Conservation (phyloP, 2,888 invertebrate species). For the Leptothorax acervorum region DNA sequence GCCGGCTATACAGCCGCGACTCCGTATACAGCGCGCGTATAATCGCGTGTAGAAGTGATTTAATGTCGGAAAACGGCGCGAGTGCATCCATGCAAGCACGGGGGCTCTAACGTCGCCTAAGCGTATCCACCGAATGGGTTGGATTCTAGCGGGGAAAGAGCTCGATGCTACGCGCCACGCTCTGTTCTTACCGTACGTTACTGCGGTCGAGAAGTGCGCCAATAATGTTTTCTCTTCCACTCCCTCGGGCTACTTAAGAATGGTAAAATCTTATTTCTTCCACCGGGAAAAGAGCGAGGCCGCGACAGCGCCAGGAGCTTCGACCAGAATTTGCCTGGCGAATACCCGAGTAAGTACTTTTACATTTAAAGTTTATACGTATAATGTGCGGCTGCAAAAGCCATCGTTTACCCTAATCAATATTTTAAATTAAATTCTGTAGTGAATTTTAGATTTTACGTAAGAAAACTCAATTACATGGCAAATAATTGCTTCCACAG, state of each 20-base stretch:
- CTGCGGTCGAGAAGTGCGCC: constrained; percentile 27
- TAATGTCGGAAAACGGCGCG: constrained; percentile 38
- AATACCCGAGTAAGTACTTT: not conserved
- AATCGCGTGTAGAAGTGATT: constrained; percentile 51
- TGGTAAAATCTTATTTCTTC: constrained; percentile 36
- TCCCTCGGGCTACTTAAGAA: constrained; percentile 30
- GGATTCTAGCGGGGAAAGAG: not conserved
- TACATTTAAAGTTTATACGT: not conserved
- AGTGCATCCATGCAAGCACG: constrained; percentile 40
- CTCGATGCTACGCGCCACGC: not conserved
- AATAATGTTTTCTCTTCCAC: constrained; percentile 22
- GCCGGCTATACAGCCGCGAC: not conserved
- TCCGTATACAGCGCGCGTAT: constrained; percentile 5
- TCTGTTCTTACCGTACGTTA: constrained; percentile 32
- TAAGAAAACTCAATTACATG: not conserved
- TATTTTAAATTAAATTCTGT: constrained; percentile 13
- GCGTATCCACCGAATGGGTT: constrained; percentile 7
- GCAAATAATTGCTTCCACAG: not conserved
- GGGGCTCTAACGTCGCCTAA: constrained; percentile 23
- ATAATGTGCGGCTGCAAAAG: not conserved
- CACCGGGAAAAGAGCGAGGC: not conserved
- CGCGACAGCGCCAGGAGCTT: not conserved
- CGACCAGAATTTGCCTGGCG: not conserved
- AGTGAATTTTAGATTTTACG: not conserved
- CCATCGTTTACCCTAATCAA: not conserved